phyloP scores from a whole-genome alignment of 2,113 vertebrate species.

The Plecotus auritus region DNA sequence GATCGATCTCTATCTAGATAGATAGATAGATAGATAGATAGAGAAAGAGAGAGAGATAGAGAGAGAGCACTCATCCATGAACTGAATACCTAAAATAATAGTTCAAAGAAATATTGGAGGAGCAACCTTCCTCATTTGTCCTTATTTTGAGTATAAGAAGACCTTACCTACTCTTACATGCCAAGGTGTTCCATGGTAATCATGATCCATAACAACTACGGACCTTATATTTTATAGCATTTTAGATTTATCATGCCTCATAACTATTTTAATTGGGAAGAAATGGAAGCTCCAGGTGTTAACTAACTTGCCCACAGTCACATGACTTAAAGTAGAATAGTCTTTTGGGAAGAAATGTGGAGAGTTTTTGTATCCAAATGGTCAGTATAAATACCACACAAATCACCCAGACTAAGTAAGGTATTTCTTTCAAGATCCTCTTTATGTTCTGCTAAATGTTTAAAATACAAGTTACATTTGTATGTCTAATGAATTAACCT shows the following conservation, averaged over 20 bases:
- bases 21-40: too few relatives aligned
- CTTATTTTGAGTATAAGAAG: background rate
- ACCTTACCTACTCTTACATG: background rate
- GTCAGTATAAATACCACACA: background rate
- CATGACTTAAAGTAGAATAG: background rate
- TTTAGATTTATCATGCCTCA: background rate
- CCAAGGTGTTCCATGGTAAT: too few relatives aligned
- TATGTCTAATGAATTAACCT: background rate
- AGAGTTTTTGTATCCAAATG: background rate
- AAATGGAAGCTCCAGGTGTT: background rate
- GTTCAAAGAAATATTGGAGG: background rate
- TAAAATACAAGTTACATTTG: background rate
- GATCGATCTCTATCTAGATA: too few relatives aligned
- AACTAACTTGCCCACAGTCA: background rate
- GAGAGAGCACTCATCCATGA: too few relatives aligned
- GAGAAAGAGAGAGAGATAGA: too few relatives aligned
- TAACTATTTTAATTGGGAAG: background rate
- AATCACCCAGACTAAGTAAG: background rate
- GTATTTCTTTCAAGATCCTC: background rate
- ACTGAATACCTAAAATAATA: background rate
- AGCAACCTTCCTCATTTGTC: background rate
- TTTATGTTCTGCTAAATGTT: background rate
- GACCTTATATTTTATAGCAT: background rate
- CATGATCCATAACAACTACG: background rate
- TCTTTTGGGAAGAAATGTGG: background rate